Evolutionary conservation across 2,797 vertebrate genomes (phyloP).

Genomic region (Esox lucius): DNA sequence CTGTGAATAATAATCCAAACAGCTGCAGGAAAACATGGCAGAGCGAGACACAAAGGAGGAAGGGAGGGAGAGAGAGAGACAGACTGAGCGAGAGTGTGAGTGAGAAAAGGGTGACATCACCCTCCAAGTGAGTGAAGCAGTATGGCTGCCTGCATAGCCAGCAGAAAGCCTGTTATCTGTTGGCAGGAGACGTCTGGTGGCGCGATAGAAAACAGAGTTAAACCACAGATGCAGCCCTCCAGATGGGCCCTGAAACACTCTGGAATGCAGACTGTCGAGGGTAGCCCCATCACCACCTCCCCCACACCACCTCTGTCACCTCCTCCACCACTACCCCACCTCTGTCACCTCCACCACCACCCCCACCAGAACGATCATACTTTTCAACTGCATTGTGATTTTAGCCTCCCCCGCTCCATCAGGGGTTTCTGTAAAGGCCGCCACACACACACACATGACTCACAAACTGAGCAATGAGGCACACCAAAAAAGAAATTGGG

Average conservation of each 20-base stretch:
- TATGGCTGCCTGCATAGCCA: slow-evolving; percentile 41
- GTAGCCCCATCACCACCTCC: too few relatives aligned
- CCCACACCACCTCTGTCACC: too few relatives aligned
- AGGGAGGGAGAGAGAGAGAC: slow-evolving; percentile 6
- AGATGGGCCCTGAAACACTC: background rate
- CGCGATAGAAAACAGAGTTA: background rate
- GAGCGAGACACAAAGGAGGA: background rate
- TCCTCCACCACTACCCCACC: too few relatives aligned
- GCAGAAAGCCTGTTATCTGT: slow-evolving; percentile 37
- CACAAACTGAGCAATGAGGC: too few relatives aligned
- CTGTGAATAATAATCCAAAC: slow-evolving; percentile 62
- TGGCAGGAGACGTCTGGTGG: background rate
- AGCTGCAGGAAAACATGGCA: slow-evolving; percentile 53
- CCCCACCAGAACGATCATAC: too few relatives aligned
- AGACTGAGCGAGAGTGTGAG: too few relatives aligned
- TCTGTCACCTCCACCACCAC: too few relatives aligned
- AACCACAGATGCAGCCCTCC: background rate
- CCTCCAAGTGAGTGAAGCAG: slow-evolving; percentile 54
- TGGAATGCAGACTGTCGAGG: background rate
- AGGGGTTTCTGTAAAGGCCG: slow-evolving; percentile 41
- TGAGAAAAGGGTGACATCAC: slow-evolving; percentile 64
- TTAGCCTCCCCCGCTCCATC: slow-evolving; percentile 13
- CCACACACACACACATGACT: too few relatives aligned
- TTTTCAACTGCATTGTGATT: background rate
- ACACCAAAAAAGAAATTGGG: slow-evolving; percentile 33